Evolutionary conservation across 2,113 vertebrate species (phyloP).

Genomic region (Trematocara zebra): DNA sequence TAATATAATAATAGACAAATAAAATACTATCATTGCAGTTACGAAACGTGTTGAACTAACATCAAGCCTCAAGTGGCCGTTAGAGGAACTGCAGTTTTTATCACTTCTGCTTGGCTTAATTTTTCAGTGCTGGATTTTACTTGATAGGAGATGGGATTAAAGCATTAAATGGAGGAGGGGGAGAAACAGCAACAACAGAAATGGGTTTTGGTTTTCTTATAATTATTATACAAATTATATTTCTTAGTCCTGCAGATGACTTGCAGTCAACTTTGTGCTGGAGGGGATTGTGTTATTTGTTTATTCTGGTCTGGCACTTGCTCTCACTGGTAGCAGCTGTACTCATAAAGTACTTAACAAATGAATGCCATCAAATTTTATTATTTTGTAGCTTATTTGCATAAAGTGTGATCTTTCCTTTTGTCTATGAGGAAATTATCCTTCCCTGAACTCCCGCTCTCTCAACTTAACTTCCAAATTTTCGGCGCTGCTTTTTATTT

Average conservation of each 20-base stretch:
- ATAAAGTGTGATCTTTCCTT: background rate
- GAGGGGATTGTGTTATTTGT: background rate
- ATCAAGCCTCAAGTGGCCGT: background rate
- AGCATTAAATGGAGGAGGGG: background rate
- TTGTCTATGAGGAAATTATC: background rate
- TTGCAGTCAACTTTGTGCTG: background rate
- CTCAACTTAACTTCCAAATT: background rate
- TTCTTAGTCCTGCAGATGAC: background rate
- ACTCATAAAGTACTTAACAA: background rate
- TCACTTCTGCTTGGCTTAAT: background rate
- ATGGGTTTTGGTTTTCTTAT: background rate
- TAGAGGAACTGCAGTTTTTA: background rate
- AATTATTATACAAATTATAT: background rate
- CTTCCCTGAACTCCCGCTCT: background rate
- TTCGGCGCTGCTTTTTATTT: background rate
- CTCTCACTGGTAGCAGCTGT: background rate
- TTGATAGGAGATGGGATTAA: background rate
- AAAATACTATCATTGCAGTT: background rate
- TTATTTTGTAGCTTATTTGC: background rate
- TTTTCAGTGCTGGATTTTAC: background rate
- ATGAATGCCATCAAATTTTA: background rate
- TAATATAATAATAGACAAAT: background rate
- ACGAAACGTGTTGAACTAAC: background rate
- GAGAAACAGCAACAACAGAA: background rate
- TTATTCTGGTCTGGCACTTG: background rate